Conservation (phyloP, 2,888 invertebrate species). For the Phyllotreta striolata region DNA sequence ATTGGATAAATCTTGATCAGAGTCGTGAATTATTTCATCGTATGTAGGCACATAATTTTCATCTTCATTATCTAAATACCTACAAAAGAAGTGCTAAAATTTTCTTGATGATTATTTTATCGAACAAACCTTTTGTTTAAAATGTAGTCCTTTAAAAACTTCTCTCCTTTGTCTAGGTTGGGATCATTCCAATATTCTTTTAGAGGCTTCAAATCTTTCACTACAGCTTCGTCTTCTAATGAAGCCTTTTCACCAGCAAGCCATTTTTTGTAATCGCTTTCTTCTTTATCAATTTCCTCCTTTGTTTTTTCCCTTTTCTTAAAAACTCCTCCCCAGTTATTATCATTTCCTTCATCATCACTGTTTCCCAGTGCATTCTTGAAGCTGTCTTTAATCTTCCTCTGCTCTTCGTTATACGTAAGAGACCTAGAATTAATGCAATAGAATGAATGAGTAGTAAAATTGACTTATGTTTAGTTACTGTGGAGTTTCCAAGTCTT, state of each 20-base stretch:
- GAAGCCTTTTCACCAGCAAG: slow-evolving; percentile 75
- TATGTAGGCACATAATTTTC: slow-evolving; percentile 67
- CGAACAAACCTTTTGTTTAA: slow-evolving; percentile 77
- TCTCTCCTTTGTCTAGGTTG: slow-evolving; percentile 82
- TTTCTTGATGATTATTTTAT: not conserved
- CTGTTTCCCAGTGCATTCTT: slow-evolving; percentile 62
- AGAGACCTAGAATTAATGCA: slow-evolving; percentile 55
- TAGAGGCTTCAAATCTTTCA: slow-evolving; percentile 74
- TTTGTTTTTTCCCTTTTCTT: slow-evolving; percentile 65
- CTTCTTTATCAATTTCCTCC: slow-evolving; percentile 63
- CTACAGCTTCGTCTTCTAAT: slow-evolving; percentile 67
- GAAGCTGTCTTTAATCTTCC: slow-evolving; percentile 71
- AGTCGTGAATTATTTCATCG: slow-evolving; percentile 72
- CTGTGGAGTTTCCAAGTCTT: slow-evolving; percentile 45
- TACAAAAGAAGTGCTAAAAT: slow-evolving; percentile 40
- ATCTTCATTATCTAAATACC: slow-evolving; percentile 64
- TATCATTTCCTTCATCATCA: slow-evolving; percentile 66
- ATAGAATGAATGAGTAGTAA: not conserved
- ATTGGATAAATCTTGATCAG: slow-evolving; percentile 70
- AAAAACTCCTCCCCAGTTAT: slow-evolving; percentile 65
- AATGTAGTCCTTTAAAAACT: slow-evolving; percentile 91
- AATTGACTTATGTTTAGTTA: slow-evolving; percentile 13
- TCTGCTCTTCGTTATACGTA: slow-evolving; percentile 74
- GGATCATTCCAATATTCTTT: slow-evolving; percentile 87
- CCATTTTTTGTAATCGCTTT: slow-evolving; percentile 78